Conservation (phyloP, 2,113 vertebrate species). For the Psammodynastes pulverulentus region DNA sequence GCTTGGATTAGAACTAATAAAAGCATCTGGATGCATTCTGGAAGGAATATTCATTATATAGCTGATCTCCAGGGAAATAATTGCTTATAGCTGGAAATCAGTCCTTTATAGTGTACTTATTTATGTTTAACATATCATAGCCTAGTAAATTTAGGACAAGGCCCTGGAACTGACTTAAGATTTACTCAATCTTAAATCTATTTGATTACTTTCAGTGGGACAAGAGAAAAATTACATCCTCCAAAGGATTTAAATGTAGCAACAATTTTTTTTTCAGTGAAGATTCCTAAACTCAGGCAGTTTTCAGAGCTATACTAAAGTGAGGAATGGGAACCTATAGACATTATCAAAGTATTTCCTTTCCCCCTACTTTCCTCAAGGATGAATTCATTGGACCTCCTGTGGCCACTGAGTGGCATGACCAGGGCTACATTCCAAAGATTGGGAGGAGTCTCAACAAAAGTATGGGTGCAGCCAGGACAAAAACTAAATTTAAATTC, state of each 20-base stretch:
- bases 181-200: neutral
- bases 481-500: neutral
- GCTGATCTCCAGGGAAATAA: neutral
- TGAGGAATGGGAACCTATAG: neutral
- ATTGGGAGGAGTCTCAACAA: neutral
- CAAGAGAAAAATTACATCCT: neutral
- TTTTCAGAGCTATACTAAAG: neutral
- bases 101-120: neutral
- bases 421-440: neutral
- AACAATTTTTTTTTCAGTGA: neutral
- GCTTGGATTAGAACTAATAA: neutral
- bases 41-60: neutral
- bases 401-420: neutral
- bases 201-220: neutral
- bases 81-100: neutral
- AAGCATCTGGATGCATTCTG: neutral
- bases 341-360: neutral
- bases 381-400: neutral
- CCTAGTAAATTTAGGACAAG: neutral
- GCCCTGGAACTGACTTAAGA: neutral
- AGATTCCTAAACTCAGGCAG: neutral
- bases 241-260: neutral
- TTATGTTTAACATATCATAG: neutral
- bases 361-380: too few species aligned
- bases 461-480: neutral